Base-by-base conservation (phyloP, 2,797 vertebrate genomes). In the Betta splendens region DNA sequence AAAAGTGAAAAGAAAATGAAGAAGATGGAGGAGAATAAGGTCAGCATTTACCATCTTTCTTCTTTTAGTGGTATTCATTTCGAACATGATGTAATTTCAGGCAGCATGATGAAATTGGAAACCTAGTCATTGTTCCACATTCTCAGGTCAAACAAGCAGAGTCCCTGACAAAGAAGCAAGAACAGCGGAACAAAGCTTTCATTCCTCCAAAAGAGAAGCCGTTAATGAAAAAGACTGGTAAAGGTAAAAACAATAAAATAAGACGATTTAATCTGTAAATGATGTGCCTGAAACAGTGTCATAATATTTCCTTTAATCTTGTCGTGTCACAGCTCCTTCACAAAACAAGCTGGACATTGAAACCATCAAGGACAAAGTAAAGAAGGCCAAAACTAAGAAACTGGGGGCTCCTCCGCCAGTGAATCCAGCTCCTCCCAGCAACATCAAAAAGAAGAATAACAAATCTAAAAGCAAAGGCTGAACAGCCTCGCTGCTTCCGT, bases 161-260 rank as follows among this genome's bases (percentile, higher is more conserved):
- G 62, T 93, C 91, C 8, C 5, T 94, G 63, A 94, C 77, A 55
- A 96, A 90, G 81, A 95, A 91, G 69, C 95, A 97, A 72, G 93
- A 97, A 53, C 92, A 98, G 88, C 90, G 97, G 55, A 95, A 96
- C 61, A 97, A 95, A 90, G 96, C 94, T 3, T 99, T 98, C 81
- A 92, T 98, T 73, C 95, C 96, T 76, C 97, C 96, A 1, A 96
- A 97, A 80, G 97, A 99, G 87, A 98, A 96, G 55, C 85, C 92
- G 5, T 40, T 52, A 21, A 91, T 47, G 62, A 95, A 93, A 85
- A 91, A 94, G 66, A 79, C 72, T 15, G 85, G 86, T 28, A 91
- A 94, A 93, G 95, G 97, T 98, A 93, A 2, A 21, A n/a, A n/a
- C n/a, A 4, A 11, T 11, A 8, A 22, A 40, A 9, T 8, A 25